A percentile compares a stretch with the other conserved stretches of the same genome.
Evolutionary conservation across 2,113 vertebrate genomes (phyloP).

Genomic region (Periophthalmodon schlosseri): DNA sequence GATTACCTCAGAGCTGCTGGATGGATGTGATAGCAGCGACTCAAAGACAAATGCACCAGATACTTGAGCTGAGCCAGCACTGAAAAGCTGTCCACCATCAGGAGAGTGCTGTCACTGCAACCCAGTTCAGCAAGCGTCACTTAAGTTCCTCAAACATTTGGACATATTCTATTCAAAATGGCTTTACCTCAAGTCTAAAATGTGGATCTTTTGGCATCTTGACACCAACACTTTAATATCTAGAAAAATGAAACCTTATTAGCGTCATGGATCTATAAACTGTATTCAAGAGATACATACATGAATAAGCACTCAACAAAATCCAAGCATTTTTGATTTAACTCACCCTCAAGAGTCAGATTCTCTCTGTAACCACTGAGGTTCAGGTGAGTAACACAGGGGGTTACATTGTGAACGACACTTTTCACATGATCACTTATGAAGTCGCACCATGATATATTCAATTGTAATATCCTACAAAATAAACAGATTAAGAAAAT

Average conservation of each 20-base stretch:
- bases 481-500: not conserved
- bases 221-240: conserved; percentile 84
- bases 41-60: conserved; percentile 86
- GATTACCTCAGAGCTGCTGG: conserved; percentile 81
- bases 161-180: not conserved
- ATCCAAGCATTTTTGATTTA: not conserved
- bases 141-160: not conserved
- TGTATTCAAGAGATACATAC: not conserved
- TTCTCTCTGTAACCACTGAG: conserved; percentile 93
- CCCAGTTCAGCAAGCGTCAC: not conserved
- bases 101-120: conserved; percentile 88
- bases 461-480: conserved; percentile 83
- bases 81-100: conserved; percentile 84
- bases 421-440: conserved; percentile 79
- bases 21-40: conserved; percentile 93
- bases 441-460: conserved; percentile 92
- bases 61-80: conserved; percentile 79
- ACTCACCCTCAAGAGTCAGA: conserved; percentile 82
- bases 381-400: conserved; percentile 83
- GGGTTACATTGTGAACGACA: conserved; percentile 73
- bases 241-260: conserved; percentile 41
- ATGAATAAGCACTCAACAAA: not conserved
- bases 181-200: conserved; percentile 89
- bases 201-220: conserved; percentile 82
- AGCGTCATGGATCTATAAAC: not conserved